phyloP scores from a whole-genome alignment of 1,140 invertebrate genomes.

The Papilio helenus region DNA sequence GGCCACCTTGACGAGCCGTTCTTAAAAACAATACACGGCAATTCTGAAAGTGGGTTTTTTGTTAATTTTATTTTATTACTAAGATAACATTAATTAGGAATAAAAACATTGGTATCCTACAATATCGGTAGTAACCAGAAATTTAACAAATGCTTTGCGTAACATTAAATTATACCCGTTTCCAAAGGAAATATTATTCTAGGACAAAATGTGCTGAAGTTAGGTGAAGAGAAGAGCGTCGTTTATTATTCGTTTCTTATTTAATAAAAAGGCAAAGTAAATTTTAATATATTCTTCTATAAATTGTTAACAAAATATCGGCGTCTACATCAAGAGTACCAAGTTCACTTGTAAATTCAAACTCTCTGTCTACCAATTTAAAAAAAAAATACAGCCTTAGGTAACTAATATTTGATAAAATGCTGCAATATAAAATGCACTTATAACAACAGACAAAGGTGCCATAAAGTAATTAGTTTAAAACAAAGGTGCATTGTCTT shows the following conservation, averaged over 20 bases:
- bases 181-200: conserved; percentile 18
- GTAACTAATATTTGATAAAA: neutral
- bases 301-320: neutral
- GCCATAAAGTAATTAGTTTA: neutral
- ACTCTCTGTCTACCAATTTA: too few relatives aligned
- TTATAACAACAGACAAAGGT: neutral
- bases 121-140: neutral
- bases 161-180: conserved; percentile 3
- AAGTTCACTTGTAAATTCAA: too few relatives aligned
- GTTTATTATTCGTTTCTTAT: neutral
- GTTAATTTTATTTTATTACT: neutral
- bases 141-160: neutral
- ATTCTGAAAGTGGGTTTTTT: neutral
- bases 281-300: neutral
- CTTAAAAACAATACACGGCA: conserved; percentile 36
- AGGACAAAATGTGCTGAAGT: conserved; percentile 15
- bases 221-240: neutral
- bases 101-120: neutral
- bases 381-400: too few relatives aligned
- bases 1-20: conserved; percentile 16
- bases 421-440: neutral
- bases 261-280: neutral
- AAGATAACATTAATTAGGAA: neutral
- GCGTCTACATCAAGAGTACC: too few relatives aligned
- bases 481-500: neutral